Percentiles rank a stretch among this genome's conserved stretches.
Evolutionary conservation across 2,888 invertebrate genomes (phyloP).

Genomic region (Rotaria macrura): DNA sequence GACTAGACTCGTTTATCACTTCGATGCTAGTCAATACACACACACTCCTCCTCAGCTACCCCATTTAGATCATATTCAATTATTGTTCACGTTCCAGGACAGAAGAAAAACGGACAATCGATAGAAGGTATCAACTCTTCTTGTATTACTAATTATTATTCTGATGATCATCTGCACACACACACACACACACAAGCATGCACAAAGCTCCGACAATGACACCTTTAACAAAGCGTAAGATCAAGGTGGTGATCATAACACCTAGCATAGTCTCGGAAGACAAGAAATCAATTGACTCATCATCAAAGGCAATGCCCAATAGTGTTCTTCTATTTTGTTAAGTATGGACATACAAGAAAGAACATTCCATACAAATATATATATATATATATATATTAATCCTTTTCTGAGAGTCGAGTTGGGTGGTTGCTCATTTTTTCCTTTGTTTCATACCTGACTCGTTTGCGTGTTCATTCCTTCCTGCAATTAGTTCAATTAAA

Average conservation of each 20-base stretch:
- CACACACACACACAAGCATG: neutral
- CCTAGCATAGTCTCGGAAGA: neutral
- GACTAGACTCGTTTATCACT: constrained; percentile 2
- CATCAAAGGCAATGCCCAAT: neutral
- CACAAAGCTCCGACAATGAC: neutral
- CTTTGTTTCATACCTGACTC: neutral
- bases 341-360: too few relatives aligned
- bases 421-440: too few relatives aligned
- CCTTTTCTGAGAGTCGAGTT: too few relatives aligned
- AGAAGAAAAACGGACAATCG: neutral
- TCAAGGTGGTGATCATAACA: neutral
- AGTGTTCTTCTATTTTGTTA: neutral
- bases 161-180: neutral
- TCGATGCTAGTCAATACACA: neutral
- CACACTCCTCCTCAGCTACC: neutral
- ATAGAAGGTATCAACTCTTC: neutral
- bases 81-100: neutral
- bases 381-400: too few relatives aligned
- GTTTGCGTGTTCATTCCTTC: neutral
- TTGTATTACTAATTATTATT: constrained; percentile 1
- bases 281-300: neutral
- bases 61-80: constrained; percentile 2
- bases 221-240: neutral
- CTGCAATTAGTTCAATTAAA: neutral
- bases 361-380: too few relatives aligned